Base-by-base conservation (phyloP, 2,888 invertebrate species). In the Tridacna crocea region DNA sequence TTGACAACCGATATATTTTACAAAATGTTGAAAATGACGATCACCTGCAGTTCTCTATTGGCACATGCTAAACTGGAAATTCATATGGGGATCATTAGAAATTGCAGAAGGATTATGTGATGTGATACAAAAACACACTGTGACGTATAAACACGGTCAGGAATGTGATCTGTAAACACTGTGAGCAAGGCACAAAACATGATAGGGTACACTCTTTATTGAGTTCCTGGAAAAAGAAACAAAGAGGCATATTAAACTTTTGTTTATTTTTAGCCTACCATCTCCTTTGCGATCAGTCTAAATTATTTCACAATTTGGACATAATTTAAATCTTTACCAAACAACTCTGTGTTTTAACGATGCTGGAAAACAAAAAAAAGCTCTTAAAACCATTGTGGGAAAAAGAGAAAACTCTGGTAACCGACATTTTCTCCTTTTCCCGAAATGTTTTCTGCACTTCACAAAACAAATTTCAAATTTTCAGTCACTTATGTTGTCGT, bases 91-190 rank as follows among this genome's bases (percentile, higher is more conserved):
- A 36, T 36, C 36, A 36, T 36, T 36, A 36, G 36, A 4, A 36
- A 36, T 36, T 36, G 36, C 36, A 8, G 36, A 36, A 36, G 36
- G 8, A 36, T 36, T 36, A 36, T 36, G 36, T 36, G 17, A 26
- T 24, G 65, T 65, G 65, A 26, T 26, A 65, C 27, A 15, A 65
- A 65, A 65, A 1, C 24, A 65, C 65, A 26, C 65, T 65, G 65
- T 65, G 65, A 65, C 22, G 61, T 24, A 61, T 61, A 61, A 17
- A 61, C 61, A 61, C 10, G 24, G 65, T 22, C 22, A 26, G 65
- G 65, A 26, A 26, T 26, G 65, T 65, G 24, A 26, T 65, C 65
- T 65, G 65, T 27, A 26, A n/a, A 65, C 65, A 65, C 65, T 65
- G 65, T 65, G 65, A 26, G 65, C 65, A 65, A 26, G 22, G 55